phyloP scores from a whole-genome alignment of 2,888 invertebrate genomes.

The Zonitis immaculata region DNA sequence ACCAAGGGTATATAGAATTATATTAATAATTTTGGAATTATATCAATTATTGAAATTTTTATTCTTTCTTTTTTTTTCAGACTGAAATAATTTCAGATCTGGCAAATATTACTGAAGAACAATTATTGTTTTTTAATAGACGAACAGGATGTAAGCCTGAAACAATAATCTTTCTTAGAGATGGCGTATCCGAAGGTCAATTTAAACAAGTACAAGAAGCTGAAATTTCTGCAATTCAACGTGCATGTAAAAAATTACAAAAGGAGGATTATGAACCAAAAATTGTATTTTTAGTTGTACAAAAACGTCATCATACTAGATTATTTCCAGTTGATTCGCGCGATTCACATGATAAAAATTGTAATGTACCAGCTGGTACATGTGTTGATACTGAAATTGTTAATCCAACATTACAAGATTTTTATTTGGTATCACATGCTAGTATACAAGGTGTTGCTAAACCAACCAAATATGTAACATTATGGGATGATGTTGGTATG shows the following conservation, averaged over 20 bases:
- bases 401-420: slow-evolving; percentile 82
- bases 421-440: slow-evolving; percentile 70
- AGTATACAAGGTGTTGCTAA: slow-evolving; percentile 77
- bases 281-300: slow-evolving; percentile 89
- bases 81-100: slow-evolving; percentile 71
- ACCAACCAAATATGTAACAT: slow-evolving; percentile 79
- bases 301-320: slow-evolving; percentile 94
- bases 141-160: slow-evolving; percentile 51
- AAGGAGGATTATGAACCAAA: slow-evolving; percentile 62
- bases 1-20: slow-evolving; percentile 49
- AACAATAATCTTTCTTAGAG: slow-evolving; percentile 72
- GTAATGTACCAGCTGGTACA: slow-evolving; percentile 57
- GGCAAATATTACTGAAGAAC: slow-evolving; percentile 52
- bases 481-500: slow-evolving; percentile 73
- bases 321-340: slow-evolving; percentile 48
- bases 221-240: slow-evolving; percentile 63
- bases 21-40: no score
- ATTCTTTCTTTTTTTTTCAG: not conserved
- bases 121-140: slow-evolving; percentile 57
- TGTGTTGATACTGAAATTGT: slow-evolving; percentile 77
- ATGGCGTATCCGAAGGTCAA: slow-evolving; percentile 86
- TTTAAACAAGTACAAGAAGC: slow-evolving; percentile 63
- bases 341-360: slow-evolving; percentile 55
- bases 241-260: slow-evolving; percentile 57
- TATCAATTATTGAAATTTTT: not conserved